Evolutionary conservation across 2,113 vertebrate genomes (phyloP), one percentile per base, ranked within the genome.

Genomic region (Sinocyclocheilus anshuiensis): DNA sequence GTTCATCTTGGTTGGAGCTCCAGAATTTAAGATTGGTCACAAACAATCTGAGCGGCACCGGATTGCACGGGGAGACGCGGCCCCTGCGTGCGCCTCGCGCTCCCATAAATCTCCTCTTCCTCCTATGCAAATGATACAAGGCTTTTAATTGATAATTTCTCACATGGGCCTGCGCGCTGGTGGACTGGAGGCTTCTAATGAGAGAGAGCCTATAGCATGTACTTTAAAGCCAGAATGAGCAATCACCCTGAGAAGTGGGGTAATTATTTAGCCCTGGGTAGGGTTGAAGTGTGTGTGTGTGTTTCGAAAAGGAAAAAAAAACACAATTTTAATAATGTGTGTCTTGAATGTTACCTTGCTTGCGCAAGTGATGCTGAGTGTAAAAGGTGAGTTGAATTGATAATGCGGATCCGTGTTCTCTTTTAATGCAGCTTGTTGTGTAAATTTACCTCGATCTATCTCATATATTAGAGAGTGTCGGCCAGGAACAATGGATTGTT

Each of bases 51-150:
- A 96, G 95, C 95, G 95, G 95, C 93, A 93, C 92, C 94, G 94
- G 95, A 96, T 95, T 88, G 87, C 89, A 91, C 92, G 93, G 94
- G 94, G 96, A 96, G 95, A 96, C 94, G 93, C 92, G 93, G 92
- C 91, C 90, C 69, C 50, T 61, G 59, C 90, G 92, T 82, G 92
- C 88, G 87, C 91, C 87, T 93, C 92, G 91, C 90, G 57, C 6
- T 92, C 78, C 88, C 95, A 95, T 97, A 96, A 97, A 97, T 97
- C 96, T 97, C 94, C 90, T 79, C 89, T 96, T 94, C 94, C 96
- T 96, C 95, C 94, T 95, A 96, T 97, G 96, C 96, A 97, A 97
- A 97, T 97, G 95, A 96, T 96, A 95, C 95, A 95, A 95, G 92
- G 93, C 95, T 96, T 92, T 97, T 96, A 95, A 96, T 96, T 96